Percentiles rank a stretch among this genome's conserved stretches.
Evolutionary conservation across 2,113 vertebrate species (phyloP).

Genomic region (Paralichthys olivaceus): DNA sequence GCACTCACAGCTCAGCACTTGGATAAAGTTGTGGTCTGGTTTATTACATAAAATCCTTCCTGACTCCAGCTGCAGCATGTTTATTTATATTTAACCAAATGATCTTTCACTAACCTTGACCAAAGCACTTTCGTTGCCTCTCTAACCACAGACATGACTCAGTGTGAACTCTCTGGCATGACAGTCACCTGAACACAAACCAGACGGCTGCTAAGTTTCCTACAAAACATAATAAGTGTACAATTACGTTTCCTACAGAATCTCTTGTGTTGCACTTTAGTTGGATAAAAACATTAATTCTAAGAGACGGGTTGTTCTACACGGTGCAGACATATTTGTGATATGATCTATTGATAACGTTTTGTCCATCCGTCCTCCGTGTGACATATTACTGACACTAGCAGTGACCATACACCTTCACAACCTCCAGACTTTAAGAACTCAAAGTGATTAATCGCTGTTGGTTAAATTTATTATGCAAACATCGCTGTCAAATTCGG

Average conservation of each 20-base stretch:
- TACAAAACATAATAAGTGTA: too few species aligned
- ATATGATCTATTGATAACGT: conserved; percentile 39
- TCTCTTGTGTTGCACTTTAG: not conserved
- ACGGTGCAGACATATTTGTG: conserved; percentile 12
- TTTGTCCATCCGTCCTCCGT: conserved; percentile 16
- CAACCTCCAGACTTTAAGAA: not conserved
- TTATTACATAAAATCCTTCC: too few species aligned
- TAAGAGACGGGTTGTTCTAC: not conserved
- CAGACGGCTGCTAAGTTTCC: too few species aligned
- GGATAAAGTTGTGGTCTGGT: too few species aligned
- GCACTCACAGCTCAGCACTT: too few species aligned
- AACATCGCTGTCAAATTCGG: conserved; percentile 23
- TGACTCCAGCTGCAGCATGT: not conserved
- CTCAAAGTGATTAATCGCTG: conserved; percentile 9
- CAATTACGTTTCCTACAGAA: not conserved
- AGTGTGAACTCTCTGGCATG: not conserved
- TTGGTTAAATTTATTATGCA: conserved; percentile 14
- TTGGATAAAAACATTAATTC: not conserved
- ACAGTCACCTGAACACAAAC: too few species aligned
- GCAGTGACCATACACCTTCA: not conserved
- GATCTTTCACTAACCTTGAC: not conserved
- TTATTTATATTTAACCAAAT: not conserved
- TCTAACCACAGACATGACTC: not conserved
- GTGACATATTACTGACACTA: conserved; percentile 1
- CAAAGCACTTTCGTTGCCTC: not conserved